A percentile compares a stretch with the other conserved stretches of the same genome.
These are phyloP conservation scores for Drosophila mercatorum DNA, from an alignment of 2,888 invertebrate genomes.

Conservation along the genomic window DNA sequence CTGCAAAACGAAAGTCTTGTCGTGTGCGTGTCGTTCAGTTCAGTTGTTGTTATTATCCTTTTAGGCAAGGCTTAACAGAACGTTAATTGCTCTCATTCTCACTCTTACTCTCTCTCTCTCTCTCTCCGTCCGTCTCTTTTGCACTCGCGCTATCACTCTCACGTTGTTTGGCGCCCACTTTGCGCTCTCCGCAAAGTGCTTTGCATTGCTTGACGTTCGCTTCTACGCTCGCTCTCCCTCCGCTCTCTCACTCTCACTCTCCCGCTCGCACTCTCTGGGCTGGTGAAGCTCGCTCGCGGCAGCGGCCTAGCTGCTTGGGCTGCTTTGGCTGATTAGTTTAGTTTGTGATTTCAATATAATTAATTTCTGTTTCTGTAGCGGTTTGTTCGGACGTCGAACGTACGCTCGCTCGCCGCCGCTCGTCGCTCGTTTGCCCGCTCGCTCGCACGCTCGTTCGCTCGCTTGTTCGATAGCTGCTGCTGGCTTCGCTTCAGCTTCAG, in stretches of 20 bases:
- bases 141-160: constrained; percentile 8
- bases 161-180: constrained; percentile 16
- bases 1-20: constrained; percentile 2
- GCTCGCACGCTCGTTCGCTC: constrained; percentile 26
- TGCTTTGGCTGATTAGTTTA: constrained; percentile 75
- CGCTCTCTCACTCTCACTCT: not conserved
- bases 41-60: constrained; percentile 43
- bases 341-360: constrained; percentile 79
- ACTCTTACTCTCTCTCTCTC: not conserved
- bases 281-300: constrained; percentile 50
- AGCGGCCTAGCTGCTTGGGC: constrained; percentile 36
- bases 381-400: constrained; percentile 72
- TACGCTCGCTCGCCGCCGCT: constrained; percentile 43
- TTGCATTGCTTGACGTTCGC: constrained; percentile 9
- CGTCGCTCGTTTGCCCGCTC: constrained; percentile 20
- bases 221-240: not conserved
- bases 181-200: constrained; percentile 25
- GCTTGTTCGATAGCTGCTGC: constrained; percentile 24
- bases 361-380: constrained; percentile 78
- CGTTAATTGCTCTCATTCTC: constrained; percentile 36
- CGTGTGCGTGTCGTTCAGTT: constrained; percentile 13
- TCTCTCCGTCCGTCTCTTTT: constrained; percentile 10
- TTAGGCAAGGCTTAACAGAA: constrained; percentile 36
- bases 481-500: constrained; percentile 43
- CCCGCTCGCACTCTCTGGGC: constrained; percentile 5